phyloP scores from a whole-genome alignment of 2,797 vertebrate genomes.

The Fistularia tabacaria region DNA sequence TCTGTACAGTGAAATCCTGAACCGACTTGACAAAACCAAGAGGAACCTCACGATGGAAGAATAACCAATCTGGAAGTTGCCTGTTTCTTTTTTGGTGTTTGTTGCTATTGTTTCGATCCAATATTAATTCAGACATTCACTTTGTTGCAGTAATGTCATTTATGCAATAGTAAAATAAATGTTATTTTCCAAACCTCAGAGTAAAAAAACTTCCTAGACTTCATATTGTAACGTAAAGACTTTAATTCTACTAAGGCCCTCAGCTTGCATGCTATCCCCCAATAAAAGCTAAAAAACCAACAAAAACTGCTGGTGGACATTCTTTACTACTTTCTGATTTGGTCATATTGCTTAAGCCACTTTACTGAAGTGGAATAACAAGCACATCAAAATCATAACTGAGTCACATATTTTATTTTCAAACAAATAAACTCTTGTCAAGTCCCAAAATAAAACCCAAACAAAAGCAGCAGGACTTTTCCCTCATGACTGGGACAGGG shows the following conservation, averaged over 20 bases:
- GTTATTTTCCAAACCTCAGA: too few relatives aligned
- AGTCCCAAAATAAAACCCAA: constrained; percentile 77
- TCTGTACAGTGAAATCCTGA: constrained; percentile 82
- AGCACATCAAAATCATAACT: constrained; percentile 74
- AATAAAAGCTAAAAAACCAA: too few relatives aligned
- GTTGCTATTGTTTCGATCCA: not conserved
- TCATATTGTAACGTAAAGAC: too few relatives aligned
- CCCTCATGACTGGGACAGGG: constrained; percentile 76
- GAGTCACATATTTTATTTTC: constrained; percentile 85
- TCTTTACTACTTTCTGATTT: not conserved
- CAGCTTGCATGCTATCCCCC: too few relatives aligned
- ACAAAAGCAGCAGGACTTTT: constrained; percentile 73
- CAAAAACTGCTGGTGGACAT: too few relatives aligned
- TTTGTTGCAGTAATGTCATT: constrained; percentile 6
- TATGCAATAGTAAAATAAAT: too few relatives aligned
- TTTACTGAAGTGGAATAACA: constrained; percentile 55
- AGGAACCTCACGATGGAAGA: constrained; percentile 65
- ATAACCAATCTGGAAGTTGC: constrained; percentile 25
- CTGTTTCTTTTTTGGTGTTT: not conserved
- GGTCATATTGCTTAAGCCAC: constrained; percentile 7
- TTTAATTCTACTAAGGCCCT: too few relatives aligned
- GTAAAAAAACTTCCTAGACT: too few relatives aligned
- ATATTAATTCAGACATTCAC: constrained; percentile 1
- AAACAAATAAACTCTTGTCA: constrained; percentile 84
- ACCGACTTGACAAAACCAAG: constrained; percentile 79